Conservation (phyloP, 2,113 vertebrate species). For the Paraplagusia blochii region DNA sequence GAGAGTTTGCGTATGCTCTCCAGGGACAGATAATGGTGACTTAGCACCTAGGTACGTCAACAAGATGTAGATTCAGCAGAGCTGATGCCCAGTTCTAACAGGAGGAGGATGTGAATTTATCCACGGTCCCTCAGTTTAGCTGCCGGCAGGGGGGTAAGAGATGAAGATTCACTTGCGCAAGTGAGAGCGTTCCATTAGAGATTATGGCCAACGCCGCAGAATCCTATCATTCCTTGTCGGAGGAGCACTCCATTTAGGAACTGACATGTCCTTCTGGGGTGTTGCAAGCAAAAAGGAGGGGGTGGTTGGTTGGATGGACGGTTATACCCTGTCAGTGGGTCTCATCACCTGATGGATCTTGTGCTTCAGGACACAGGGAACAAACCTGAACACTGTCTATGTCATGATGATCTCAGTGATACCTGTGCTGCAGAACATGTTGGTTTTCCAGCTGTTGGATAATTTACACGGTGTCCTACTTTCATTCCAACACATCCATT, state of each 20-base stretch:
- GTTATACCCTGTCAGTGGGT: slow-evolving; percentile 60
- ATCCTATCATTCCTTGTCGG: slow-evolving; percentile 72
- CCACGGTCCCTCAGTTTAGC: slow-evolving; percentile 25
- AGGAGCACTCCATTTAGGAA: slow-evolving; percentile 47
- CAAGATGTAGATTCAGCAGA: slow-evolving; percentile 65
- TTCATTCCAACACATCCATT: slow-evolving; percentile 2
- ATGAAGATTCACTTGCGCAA: slow-evolving; percentile 69
- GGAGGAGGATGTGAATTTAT: slow-evolving; percentile 57
- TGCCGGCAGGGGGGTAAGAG: slow-evolving; percentile 18
- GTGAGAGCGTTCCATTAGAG: slow-evolving; percentile 67
- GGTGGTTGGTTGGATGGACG: slow-evolving; percentile 5
- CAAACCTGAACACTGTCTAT: slow-evolving; percentile 39
- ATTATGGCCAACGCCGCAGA: slow-evolving; percentile 65
- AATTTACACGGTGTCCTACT: background rate
- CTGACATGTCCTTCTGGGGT: slow-evolving; percentile 54
- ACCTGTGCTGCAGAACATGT: background rate
- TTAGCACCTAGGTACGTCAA: slow-evolving; percentile 63
- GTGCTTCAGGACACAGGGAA: slow-evolving; percentile 33
- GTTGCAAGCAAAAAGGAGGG: slow-evolving; percentile 5
- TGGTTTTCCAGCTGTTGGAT: slow-evolving; percentile 5
- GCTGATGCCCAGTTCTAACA: slow-evolving; percentile 58
- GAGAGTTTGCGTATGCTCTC: slow-evolving; percentile 28
- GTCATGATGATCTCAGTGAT: slow-evolving; percentile 8
- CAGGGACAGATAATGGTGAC: slow-evolving; percentile 65
- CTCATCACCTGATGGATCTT: slow-evolving; percentile 70